These are phyloP conservation scores for Eudasyphora cyanicolor DNA, from an alignment of 2,888 invertebrate species.

Conservation along the genomic window DNA sequence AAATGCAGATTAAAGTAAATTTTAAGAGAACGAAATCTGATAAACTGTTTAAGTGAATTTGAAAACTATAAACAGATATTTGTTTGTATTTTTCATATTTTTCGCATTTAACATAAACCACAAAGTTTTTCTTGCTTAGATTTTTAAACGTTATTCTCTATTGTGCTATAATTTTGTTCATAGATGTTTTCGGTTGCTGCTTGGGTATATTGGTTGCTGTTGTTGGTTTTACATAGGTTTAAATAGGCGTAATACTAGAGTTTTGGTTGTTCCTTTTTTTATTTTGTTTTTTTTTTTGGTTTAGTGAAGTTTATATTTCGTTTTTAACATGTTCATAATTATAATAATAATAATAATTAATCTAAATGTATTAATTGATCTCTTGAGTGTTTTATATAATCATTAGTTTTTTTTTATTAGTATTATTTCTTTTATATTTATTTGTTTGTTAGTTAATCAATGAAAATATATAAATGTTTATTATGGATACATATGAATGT, in stretches of 20 bases:
- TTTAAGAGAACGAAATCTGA: too few relatives aligned
- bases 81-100: too few relatives aligned
- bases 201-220: conserved; percentile 36
- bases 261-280: conserved; percentile 18
- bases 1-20: too few relatives aligned
- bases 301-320: conserved; percentile 55
- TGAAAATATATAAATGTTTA: conserved; percentile 37
- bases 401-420: conserved; percentile 25
- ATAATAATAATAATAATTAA: too few relatives aligned
- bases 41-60: too few relatives aligned
- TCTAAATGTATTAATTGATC: conserved; percentile 62
- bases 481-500: background rate
- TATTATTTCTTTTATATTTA: conserved; percentile 2
- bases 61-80: too few relatives aligned
- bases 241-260: conserved; percentile 68
- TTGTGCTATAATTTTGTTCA: conserved; percentile 57
- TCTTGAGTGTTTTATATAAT: conserved; percentile 47
- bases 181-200: background rate
- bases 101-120: too few relatives aligned
- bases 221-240: conserved; percentile 63
- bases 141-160: background rate
- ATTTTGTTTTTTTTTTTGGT: conserved; percentile 5
- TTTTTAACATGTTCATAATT: conserved; percentile 68
- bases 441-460: background rate
- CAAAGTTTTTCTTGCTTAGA: conserved; percentile 29